A percentile compares a stretch with the other conserved stretches of the same genome.
Evolutionary conservation across 1,140 invertebrate genomes (phyloP).

Genomic region (Brachionus asplanchnoidis): DNA sequence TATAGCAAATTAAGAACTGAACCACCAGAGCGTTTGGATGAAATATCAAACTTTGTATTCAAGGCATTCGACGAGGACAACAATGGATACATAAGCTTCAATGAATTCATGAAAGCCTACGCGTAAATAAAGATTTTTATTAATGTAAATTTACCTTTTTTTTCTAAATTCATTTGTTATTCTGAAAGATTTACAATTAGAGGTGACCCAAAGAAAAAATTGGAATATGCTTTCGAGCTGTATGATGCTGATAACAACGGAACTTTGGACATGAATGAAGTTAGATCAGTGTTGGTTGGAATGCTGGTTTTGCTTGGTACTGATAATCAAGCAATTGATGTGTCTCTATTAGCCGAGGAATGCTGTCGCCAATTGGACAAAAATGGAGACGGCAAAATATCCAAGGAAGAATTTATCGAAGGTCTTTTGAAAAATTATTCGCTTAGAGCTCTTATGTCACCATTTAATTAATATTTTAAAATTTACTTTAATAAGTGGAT

Average conservation of each 20-base stretch:
- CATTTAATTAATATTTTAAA: conserved; percentile 26
- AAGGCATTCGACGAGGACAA: conserved; percentile 1
- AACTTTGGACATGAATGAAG: background rate
- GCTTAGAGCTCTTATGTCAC: conserved; percentile 5
- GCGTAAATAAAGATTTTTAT: background rate
- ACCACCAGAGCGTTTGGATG: background rate
- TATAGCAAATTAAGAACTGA: background rate
- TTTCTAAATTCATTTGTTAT: too few relatives aligned
- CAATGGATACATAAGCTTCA: conserved; percentile 5
- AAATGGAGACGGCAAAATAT: background rate
- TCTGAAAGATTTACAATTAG: background rate
- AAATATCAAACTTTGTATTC: conserved; percentile 17
- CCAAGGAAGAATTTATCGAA: conserved; percentile 26
- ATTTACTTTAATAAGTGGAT: too few relatives aligned
- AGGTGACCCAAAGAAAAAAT: background rate
- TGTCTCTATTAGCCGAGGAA: background rate
- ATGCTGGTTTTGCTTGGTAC: background rate
- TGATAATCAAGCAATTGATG: background rate
- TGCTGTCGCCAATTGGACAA: background rate
- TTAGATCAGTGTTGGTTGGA: background rate
- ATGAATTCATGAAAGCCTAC: background rate
- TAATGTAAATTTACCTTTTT: too few relatives aligned
- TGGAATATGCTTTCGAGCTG: conserved; percentile 25
- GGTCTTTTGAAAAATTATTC: conserved; percentile 9
- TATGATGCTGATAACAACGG: conserved; percentile 20